Evolutionary conservation across 2,797 vertebrate genomes (phyloP).

Genomic region (Picus viridis): DNA sequence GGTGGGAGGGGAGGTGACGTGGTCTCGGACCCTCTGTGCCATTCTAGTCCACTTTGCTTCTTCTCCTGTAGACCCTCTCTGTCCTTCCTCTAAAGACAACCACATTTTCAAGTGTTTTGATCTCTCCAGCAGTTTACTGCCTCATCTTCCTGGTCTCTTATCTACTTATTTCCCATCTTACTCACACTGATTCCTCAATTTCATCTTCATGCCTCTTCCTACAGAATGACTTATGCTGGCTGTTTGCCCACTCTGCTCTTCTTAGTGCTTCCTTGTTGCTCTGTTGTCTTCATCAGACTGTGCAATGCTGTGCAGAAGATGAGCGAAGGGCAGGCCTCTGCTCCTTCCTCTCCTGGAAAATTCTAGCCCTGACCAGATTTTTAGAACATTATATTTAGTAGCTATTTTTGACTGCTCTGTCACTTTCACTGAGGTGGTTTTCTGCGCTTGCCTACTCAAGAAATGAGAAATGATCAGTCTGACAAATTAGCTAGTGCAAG

Average conservation of each 20-base stretch:
- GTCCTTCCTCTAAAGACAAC: background rate
- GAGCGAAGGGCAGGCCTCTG: background rate
- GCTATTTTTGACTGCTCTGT: background rate
- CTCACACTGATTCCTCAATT: background rate
- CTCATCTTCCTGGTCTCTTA: slow-evolving; percentile 1
- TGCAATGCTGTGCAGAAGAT: slow-evolving; percentile 1
- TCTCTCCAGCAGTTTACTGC: slow-evolving; percentile 7
- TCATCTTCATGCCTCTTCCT: background rate
- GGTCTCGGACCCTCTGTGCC: background rate
- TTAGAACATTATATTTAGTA: background rate
- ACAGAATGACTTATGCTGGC: background rate
- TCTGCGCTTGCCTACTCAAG: background rate
- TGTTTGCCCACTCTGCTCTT: background rate
- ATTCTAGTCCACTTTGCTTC: background rate
- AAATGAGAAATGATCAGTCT: background rate
- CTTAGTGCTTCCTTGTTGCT: slow-evolving; percentile 24
- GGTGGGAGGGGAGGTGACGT: background rate
- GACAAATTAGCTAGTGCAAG: background rate
- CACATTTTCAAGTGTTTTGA: slow-evolving; percentile 13
- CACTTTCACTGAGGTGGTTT: background rate
- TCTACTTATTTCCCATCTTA: slow-evolving; percentile 1
- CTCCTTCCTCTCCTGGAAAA: slow-evolving; percentile 5
- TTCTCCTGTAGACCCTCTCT: background rate
- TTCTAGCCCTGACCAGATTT: slow-evolving; percentile 8
- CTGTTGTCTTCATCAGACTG: slow-evolving; percentile 25